Conservation (phyloP, 1,140 invertebrate species). For the Brachystomella parvula region DNA sequence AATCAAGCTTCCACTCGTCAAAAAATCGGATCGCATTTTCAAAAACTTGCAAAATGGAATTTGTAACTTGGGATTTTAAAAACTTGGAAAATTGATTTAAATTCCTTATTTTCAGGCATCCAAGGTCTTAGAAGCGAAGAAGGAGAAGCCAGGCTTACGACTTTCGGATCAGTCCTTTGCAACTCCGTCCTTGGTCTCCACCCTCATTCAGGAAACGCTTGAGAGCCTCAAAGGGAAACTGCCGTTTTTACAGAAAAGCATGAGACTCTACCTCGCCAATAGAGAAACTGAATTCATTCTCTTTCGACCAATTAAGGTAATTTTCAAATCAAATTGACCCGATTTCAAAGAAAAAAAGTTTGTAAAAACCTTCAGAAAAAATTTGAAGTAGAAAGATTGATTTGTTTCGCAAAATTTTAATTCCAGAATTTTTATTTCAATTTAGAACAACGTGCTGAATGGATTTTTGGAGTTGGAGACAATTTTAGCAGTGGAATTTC, state of each 20-base stretch:
- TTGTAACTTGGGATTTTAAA: neutral
- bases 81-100: neutral
- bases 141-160: conserved; percentile 40
- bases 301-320: conserved; percentile 80
- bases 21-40: neutral
- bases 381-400: neutral
- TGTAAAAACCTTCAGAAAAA: conserved; percentile 6
- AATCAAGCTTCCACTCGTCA: neutral
- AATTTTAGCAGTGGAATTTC: conserved; percentile 60
- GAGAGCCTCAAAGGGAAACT: conserved; percentile 69
- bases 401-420: neutral
- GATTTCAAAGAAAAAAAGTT: conserved; percentile 2
- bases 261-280: conserved; percentile 93
- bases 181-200: conserved; percentile 44
- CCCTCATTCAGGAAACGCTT: conserved; percentile 46
- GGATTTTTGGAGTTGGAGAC: conserved; percentile 75
- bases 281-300: conserved; percentile 92
- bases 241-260: conserved; percentile 69
- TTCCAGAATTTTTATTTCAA: conserved; percentile 29
- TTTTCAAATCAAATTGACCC: conserved; percentile 27
- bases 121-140: conserved; percentile 38
- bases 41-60: too few species aligned
- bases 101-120: conserved; percentile 43
- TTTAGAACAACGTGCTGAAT: conserved; percentile 78
- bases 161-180: conserved; percentile 47